Conservation (phyloP, 2,113 vertebrate genomes). For the Antennarius striatus region DNA sequence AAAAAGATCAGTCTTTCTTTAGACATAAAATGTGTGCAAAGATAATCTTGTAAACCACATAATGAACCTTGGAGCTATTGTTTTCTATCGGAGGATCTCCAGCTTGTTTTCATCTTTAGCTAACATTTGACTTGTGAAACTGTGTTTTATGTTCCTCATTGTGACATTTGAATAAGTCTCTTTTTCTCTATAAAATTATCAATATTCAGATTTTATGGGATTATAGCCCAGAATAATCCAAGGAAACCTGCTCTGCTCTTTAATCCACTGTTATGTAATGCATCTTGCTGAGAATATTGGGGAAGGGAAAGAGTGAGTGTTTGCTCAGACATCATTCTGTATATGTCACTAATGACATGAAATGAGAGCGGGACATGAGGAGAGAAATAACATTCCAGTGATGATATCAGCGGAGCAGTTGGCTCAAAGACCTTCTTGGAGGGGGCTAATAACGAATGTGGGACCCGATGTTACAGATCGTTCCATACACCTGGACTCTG, state of each 20-base stretch:
- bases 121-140: no score
- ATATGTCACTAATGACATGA: conserved; percentile 23
- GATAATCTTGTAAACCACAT: no score
- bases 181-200: not conserved
- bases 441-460: conserved; percentile 50
- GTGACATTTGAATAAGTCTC: not conserved
- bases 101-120: not conserved
- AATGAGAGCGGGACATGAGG: conserved; percentile 10
- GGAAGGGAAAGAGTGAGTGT: no score
- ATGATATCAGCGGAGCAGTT: not conserved
- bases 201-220: not conserved
- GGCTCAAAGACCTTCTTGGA: conserved; percentile 3
- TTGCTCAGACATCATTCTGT: no score
- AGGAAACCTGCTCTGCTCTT: no score
- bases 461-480: conserved; percentile 70
- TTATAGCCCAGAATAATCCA: no score
- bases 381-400: not conserved
- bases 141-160: not conserved
- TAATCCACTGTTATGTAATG: no score
- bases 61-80: not conserved
- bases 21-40: no score
- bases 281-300: no score
- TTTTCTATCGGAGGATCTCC: no score
- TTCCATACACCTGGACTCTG: conserved; percentile 22
- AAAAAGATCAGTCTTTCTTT: no score